Evolutionary conservation across 2,113 vertebrate species (phyloP), one percentile per base, ranked within the genome.

Genomic region (Trichomycterus rosablanca): DNA sequence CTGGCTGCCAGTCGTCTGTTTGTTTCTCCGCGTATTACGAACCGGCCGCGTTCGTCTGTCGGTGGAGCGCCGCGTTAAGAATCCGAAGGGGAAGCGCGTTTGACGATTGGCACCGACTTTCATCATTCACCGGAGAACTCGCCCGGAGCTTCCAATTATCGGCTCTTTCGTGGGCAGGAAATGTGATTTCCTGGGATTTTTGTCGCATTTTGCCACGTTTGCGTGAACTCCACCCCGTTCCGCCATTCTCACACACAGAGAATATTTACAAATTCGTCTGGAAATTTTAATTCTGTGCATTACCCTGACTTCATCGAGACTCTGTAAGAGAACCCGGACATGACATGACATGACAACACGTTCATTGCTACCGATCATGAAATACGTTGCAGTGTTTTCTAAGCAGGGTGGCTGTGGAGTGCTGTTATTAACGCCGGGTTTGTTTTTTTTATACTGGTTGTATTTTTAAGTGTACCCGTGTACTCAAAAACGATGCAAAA

Each of bases 131-230:
- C 14, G 49, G 30, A 63, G 61, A 62, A 66, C 45, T 63, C 26
- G 46, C 53, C 49, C 63, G 49, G 68, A 63, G 59, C 70, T 59
- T 67, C 54, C 59, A 72, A 67, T 63, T 62, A 72, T 67, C 70
- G 67, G 37, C 59, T 48, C 48, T 49, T 42, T 63, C 48, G 59
- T 59, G 59, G 65, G 59, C 55, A 51, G 54, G 57, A 63, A 63
- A 64, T 55, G 59, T 59, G 51, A 53, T 62, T 68, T 56, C 46
- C 65, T 59, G 40, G 39, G 42, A 49, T 72, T 34, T 57, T 49
- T 56, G 45, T 50, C 63, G 30, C 63, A 52, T 16, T 14, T 62
- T 43, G 59, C 49, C 14, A 34, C 45, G 46, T 48, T 53, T 40
- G n/a, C n/a, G n/a, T n/a, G n/a, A n/a, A n/a, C n/a, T n/a, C n/a